Conservation (phyloP, 2,113 vertebrate species). For the Corythaixoides concolor region DNA sequence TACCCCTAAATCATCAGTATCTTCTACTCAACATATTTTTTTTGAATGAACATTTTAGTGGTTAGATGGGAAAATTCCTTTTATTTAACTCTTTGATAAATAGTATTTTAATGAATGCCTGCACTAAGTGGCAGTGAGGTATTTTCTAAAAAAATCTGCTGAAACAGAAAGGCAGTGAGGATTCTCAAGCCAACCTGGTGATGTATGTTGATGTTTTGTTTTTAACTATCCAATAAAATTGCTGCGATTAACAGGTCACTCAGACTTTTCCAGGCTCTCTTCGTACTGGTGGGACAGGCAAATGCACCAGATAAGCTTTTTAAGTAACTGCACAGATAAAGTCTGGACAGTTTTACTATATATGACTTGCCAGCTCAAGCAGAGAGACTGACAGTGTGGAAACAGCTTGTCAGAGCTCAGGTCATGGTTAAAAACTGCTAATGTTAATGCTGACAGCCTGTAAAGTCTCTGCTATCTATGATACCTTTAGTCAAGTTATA, state of each 20-base stretch:
- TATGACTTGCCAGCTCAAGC: constrained; percentile 65
- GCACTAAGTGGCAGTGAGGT: constrained; percentile 28
- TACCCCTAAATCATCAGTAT: no score
- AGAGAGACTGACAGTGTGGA: constrained; percentile 69
- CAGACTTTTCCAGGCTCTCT: constrained; percentile 49
- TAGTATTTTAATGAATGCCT: constrained; percentile 49
- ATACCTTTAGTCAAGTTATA: constrained; percentile 65
- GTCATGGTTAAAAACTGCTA: constrained; percentile 69
- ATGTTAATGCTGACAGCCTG: constrained; percentile 69
- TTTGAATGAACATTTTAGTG: background rate
- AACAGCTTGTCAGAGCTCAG: constrained; percentile 70
- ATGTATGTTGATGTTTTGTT: constrained; percentile 44
- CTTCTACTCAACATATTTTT: background rate
- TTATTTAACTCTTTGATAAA: constrained; percentile 58
- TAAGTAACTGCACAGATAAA: constrained; percentile 61
- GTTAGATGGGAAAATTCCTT: constrained; percentile 47
- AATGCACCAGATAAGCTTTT: constrained; percentile 55
- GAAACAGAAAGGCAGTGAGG: constrained; percentile 30
- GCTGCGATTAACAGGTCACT: constrained; percentile 55
- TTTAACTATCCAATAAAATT: constrained; percentile 57
- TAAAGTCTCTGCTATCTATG: constrained; percentile 61
- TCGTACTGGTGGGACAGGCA: constrained; percentile 6
- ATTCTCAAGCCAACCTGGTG: constrained; percentile 50
- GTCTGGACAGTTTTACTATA: constrained; percentile 66
- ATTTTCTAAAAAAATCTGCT: constrained; percentile 58